Evolutionary conservation across 2,888 invertebrate species (phyloP), one percentile per base, ranked within the genome.

Genomic region (Agonopterix heracliana): DNA sequence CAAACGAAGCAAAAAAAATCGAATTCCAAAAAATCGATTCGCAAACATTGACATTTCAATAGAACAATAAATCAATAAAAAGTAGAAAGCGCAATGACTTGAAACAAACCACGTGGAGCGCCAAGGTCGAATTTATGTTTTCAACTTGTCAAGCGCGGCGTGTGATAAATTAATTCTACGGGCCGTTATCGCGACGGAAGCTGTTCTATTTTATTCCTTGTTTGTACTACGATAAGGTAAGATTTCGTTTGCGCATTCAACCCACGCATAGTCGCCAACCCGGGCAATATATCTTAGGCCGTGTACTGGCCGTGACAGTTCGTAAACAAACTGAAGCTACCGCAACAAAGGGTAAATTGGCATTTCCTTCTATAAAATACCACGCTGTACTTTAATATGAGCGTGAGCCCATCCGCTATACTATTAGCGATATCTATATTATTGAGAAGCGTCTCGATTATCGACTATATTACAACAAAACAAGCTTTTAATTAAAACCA

Each of bases 41-140:
- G 42, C 44, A 54, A 54, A 55, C 46, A 53, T 50, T 50, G 51
- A 44, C 1, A 38, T n/a, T n/a, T 38, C 38, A n/a, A n/a, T 38
- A 57, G 38, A 64, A 63, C 26, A 26, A 26, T n/a, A 38, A 38
- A 38, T 38, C 38, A n/a, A n/a, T 38, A 57, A 44, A 64, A 63
- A 49, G 52, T 64, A 68, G 64, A 71, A 70, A 74, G 69, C 71
- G 64, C 71, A 74, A 68, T 73, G 70, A 73, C 74, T 76, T 68
- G 26, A 26, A 26, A 26, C 71, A 72, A 81, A 84, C 86, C 88
- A 89, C 88, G 88, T 89, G 88, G 86, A 79, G 81, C 78, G 76
- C 76, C 88, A 88, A 88, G 88, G 88, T 88, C 88, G 86, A 89
- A 88, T 88, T 88, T 88, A 88, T 89, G 88, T 89, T 89, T 89